Percentiles rank a stretch among this genome's conserved stretches.
These are phyloP conservation scores for Gonioctena quinquepunctata DNA, from an alignment of 1,140 invertebrate species.

Conservation along the genomic window DNA sequence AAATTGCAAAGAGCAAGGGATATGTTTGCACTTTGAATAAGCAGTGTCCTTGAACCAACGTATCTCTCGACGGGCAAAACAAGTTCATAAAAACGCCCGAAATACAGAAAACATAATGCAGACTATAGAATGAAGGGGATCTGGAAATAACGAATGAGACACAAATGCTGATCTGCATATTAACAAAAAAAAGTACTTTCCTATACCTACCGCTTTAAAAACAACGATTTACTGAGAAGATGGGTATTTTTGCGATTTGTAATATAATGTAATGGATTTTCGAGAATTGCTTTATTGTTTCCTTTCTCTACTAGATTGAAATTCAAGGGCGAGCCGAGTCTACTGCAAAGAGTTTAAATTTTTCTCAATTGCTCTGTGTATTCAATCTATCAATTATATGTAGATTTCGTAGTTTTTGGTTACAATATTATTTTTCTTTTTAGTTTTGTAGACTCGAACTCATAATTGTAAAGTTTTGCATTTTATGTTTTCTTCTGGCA, in stretches of 20 bases:
- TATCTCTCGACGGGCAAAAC: background rate
- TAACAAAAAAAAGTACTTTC: background rate
- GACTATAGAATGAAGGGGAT: background rate
- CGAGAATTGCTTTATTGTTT: background rate
- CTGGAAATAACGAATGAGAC: background rate
- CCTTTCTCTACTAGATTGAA: background rate
- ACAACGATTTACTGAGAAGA: background rate
- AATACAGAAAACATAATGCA: background rate
- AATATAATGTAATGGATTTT: background rate
- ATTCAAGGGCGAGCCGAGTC: background rate
- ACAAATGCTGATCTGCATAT: background rate
- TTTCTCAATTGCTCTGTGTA: too few species aligned
- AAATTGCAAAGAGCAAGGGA: background rate
- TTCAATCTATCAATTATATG: too few species aligned
- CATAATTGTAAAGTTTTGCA: too few species aligned
- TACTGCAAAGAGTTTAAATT: too few species aligned
- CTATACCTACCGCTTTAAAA: background rate
- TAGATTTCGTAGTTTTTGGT: too few species aligned
- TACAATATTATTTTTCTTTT: too few species aligned
- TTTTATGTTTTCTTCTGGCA: too few species aligned
- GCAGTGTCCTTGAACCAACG: background rate
- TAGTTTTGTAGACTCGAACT: too few species aligned
- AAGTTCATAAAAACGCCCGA: background rate
- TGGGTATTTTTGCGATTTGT: background rate
- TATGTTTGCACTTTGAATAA: background rate